Conservation (phyloP, 1,140 invertebrate species). For the Amyelois transitella region DNA sequence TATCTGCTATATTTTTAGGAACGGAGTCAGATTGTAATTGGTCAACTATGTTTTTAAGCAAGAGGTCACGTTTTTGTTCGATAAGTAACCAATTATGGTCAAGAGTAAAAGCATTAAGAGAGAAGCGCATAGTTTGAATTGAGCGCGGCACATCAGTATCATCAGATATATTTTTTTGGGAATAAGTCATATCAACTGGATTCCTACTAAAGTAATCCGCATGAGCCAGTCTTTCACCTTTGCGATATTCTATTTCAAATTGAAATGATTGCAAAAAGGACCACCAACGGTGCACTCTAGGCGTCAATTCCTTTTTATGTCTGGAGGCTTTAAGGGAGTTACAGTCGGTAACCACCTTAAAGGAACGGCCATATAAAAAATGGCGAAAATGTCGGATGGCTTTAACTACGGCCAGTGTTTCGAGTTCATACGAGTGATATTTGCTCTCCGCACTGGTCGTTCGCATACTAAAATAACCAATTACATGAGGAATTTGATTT, state of each 20-base stretch:
- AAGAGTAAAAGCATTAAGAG: constrained; percentile 8
- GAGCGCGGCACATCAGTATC: background rate
- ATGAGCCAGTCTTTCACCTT: constrained; percentile 12
- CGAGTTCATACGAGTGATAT: constrained; percentile 8
- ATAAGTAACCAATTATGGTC: constrained; percentile 22
- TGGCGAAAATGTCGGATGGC: constrained; percentile 1
- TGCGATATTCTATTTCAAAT: constrained; percentile 16
- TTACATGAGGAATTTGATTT: background rate
- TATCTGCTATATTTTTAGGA: constrained; percentile 12
- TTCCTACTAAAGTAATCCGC: constrained; percentile 23
- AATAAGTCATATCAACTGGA: background rate
- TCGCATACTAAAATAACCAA: constrained; percentile 5
- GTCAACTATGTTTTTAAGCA: constrained; percentile 12
- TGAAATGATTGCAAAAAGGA: constrained; percentile 15
- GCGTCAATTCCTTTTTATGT: constrained; percentile 13
- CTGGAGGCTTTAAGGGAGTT: constrained; percentile 18
- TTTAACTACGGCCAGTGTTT: constrained; percentile 7
- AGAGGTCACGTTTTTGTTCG: constrained; percentile 21
- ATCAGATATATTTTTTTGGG: background rate
- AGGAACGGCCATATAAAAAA: background rate
- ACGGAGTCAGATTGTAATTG: constrained; percentile 12
- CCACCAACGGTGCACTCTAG: constrained; percentile 13
- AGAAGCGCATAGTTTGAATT: too few species aligned
- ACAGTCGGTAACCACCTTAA: constrained; percentile 17
- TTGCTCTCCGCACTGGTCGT: constrained; percentile 2